A percentile compares a stretch with the other conserved stretches of the same genome.
phyloP scores from a whole-genome alignment of 1,140 invertebrate genomes.

The Palaemon carinicauda region DNA sequence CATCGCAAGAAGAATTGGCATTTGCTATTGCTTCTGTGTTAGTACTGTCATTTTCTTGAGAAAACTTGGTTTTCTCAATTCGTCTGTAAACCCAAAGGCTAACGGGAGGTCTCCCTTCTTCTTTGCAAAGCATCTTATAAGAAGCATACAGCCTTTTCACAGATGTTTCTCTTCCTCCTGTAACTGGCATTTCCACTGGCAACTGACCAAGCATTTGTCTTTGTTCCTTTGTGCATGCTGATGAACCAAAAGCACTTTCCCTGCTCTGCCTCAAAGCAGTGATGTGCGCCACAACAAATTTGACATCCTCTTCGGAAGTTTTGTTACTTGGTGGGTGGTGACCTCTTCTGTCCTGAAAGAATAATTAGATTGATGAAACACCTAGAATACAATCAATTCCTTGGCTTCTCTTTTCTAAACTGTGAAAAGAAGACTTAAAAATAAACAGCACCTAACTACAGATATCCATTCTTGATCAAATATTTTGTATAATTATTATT shows the following conservation, averaged over 20 bases:
- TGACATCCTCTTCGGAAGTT: constrained; percentile 21
- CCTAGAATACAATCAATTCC: not conserved
- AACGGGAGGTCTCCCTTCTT: constrained; percentile 14
- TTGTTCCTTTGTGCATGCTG: not conserved
- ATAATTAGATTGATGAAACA: not conserved
- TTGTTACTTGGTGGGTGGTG: constrained; percentile 44
- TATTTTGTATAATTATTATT: too few species aligned
- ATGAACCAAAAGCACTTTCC: not conserved
- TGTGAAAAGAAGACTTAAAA: too few species aligned
- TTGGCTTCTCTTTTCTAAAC: too few species aligned
- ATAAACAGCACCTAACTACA: too few species aligned
- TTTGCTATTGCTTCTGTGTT: not conserved
- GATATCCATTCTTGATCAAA: too few species aligned
- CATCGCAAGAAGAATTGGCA: not conserved
- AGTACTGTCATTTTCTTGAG: not conserved
- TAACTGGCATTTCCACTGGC: not conserved
- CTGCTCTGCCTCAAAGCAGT: not conserved
- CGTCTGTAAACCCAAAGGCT: constrained; percentile 48
- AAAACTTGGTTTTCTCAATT: not conserved
- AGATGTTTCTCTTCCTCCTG: constrained; percentile 8
- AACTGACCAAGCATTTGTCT: not conserved
- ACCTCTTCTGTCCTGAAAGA: constrained; percentile 28
- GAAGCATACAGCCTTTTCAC: constrained; percentile 36
- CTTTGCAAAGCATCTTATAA: constrained; percentile 27
- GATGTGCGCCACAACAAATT: constrained; percentile 26